phyloP scores from a whole-genome alignment of 2,113 vertebrate genomes.

The Chaenogobius annularis region DNA sequence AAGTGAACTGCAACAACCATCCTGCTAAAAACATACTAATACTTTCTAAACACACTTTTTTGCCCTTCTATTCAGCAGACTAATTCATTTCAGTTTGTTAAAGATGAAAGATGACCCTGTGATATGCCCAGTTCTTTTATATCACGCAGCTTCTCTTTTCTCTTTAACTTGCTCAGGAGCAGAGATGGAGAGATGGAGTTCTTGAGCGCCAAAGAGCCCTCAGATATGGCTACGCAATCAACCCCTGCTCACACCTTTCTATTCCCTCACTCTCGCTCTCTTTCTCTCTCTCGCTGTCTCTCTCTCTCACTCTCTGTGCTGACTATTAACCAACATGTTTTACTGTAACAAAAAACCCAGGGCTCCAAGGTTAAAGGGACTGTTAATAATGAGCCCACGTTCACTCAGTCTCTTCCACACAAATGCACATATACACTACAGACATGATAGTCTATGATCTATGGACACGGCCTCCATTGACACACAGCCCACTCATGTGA shows the following conservation, averaged over 20 bases:
- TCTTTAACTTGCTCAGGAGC: conserved; percentile 43
- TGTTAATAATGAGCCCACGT: conserved; percentile 11
- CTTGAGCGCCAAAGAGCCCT: conserved; percentile 54
- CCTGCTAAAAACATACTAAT: too few species aligned
- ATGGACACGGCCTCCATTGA: conserved; percentile 8
- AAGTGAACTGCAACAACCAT: too few species aligned
- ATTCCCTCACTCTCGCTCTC: conserved; percentile 11
- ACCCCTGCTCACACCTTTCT: conserved; percentile 55
- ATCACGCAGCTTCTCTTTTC: conserved; percentile 21
- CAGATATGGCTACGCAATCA: conserved; percentile 61
- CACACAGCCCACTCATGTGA: conserved; percentile 33
- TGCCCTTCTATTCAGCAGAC: too few species aligned
- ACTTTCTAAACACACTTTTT: too few species aligned
- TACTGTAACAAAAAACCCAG: conserved; percentile 19
- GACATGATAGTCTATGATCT: conserved; percentile 16
- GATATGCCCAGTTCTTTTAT: neutral
- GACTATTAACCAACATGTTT: conserved; percentile 39
- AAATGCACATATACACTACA: neutral
- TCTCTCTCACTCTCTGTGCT: neutral
- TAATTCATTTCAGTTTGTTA: neutral
- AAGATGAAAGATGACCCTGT: neutral
- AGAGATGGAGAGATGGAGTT: conserved; percentile 62
- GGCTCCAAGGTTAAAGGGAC: conserved; percentile 14
- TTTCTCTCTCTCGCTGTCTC: conserved; percentile 3
- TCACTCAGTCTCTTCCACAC: neutral